phyloP scores from a whole-genome alignment of 1,140 invertebrate genomes.

The Grapholita molesta region DNA sequence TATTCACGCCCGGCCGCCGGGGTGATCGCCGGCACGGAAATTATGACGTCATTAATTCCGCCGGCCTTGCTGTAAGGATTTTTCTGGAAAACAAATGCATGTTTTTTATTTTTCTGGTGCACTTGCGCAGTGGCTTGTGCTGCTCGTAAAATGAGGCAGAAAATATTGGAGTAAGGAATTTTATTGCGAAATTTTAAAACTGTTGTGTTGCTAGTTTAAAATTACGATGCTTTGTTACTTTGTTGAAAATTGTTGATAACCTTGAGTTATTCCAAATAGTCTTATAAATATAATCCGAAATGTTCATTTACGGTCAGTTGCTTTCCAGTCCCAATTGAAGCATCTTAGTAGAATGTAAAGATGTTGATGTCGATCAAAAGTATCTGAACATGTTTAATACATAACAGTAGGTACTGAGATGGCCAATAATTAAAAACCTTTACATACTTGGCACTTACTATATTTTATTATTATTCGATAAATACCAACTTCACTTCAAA shows the following conservation, averaged over 20 bases:
- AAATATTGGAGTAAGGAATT: neutral
- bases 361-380: too few species aligned
- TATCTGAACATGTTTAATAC: too few species aligned
- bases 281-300: too few species aligned
- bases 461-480: too few species aligned
- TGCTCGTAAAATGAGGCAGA: neutral
- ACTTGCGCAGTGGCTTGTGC: neutral
- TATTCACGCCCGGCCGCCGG: slow-evolving; percentile 1
- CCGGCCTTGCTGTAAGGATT: slow-evolving; percentile 1
- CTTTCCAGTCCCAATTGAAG: too few species aligned
- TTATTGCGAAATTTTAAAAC: neutral
- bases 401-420: too few species aligned
- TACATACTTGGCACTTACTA: too few species aligned
- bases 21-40: slow-evolving; percentile 7
- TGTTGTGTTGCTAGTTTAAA: neutral
- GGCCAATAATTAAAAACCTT: too few species aligned
- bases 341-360: too few species aligned
- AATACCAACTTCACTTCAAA: too few species aligned
- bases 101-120: neutral
- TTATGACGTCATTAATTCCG: slow-evolving; percentile 16
- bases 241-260: neutral
- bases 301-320: too few species aligned
- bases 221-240: neutral
- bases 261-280: too few species aligned
- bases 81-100: slow-evolving; percentile 13